Conservation (phyloP, 2,888 invertebrate genomes). For the Nomada ferruginata region DNA sequence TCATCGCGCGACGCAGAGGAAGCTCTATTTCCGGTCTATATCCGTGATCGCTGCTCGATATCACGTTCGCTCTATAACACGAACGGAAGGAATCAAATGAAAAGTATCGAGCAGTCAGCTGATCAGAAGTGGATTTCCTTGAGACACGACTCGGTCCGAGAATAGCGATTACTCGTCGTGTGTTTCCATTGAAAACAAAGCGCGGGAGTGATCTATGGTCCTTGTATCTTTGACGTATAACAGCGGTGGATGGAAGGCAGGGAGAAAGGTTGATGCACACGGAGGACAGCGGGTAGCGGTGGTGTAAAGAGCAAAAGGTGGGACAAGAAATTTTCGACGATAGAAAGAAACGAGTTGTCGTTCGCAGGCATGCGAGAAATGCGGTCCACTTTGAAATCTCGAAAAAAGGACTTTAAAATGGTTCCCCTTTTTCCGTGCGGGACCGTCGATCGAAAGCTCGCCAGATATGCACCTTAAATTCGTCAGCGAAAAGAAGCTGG, state of each 20-base stretch:
- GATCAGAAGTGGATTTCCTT: conserved; percentile 32
- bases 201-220: neutral
- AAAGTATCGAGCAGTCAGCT: conserved; percentile 12
- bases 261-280: neutral
- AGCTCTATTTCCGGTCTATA: conserved; percentile 77
- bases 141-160: conserved; percentile 1
- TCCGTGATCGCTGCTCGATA: conserved; percentile 37
- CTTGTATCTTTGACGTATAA: neutral
- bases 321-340: neutral
- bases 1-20: conserved; percentile 65
- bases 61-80: neutral
- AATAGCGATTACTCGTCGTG: conserved; percentile 38
- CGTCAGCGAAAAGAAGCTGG: conserved; percentile 29
- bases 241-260: neutral
- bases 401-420: conserved; percentile 29
- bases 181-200: conserved; percentile 33
- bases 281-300: neutral
- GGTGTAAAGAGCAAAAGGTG: neutral
- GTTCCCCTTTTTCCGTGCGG: conserved; percentile 14
- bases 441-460: conserved; percentile 21
- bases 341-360: neutral
- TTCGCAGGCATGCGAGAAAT: conserved; percentile 6
- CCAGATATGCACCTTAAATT: conserved; percentile 29
- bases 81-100: neutral
- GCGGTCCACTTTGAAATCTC: conserved; percentile 21